A percentile compares a stretch with the other conserved stretches of the same genome.
Conservation (phyloP, 2,797 vertebrate genomes). For the Danio choprae region DNA sequence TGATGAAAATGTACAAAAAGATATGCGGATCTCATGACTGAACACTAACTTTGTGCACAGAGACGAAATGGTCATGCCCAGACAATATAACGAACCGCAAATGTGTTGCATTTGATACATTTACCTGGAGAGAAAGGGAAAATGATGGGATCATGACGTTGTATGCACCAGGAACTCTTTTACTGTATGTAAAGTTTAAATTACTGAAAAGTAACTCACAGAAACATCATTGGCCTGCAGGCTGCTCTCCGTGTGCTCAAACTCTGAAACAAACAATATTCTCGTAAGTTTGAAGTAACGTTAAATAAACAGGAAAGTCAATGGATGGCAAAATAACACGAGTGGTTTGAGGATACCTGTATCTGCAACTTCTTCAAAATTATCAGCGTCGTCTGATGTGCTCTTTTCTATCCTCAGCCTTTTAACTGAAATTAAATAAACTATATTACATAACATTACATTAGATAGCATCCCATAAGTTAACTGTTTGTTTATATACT, state of each 20-base stretch:
- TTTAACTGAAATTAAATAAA: constrained; percentile 76
- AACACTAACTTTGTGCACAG: constrained; percentile 83
- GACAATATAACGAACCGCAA: constrained; percentile 89
- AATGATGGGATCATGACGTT: not conserved
- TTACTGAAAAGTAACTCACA: constrained; percentile 77
- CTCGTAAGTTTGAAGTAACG: not conserved
- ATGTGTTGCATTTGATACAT: constrained; percentile 81
- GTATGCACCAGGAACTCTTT: not conserved
- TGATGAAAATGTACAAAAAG: not conserved
- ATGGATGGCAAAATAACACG: too few relatives aligned
- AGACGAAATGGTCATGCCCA: constrained; percentile 92
- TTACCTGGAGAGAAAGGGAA: constrained; percentile 74
- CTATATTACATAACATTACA: not conserved
- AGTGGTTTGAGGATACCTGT: constrained; percentile 77
- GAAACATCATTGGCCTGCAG: constrained; percentile 88
- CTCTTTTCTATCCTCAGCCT: constrained; percentile 88
- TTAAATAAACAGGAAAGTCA: not conserved
- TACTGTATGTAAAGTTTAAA: not conserved
- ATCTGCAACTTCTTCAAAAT: constrained; percentile 85
- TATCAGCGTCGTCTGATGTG: constrained; percentile 76
- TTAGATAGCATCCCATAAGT: not conserved
- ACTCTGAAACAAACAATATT: constrained; percentile 74
- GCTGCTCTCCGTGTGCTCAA: constrained; percentile 84
- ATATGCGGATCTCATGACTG: constrained; percentile 59
- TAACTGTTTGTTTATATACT: constrained; percentile 46